These are phyloP conservation scores for Cavia aperea DNA, from an alignment of 2,113 vertebrate species.

Conservation along the genomic window DNA sequence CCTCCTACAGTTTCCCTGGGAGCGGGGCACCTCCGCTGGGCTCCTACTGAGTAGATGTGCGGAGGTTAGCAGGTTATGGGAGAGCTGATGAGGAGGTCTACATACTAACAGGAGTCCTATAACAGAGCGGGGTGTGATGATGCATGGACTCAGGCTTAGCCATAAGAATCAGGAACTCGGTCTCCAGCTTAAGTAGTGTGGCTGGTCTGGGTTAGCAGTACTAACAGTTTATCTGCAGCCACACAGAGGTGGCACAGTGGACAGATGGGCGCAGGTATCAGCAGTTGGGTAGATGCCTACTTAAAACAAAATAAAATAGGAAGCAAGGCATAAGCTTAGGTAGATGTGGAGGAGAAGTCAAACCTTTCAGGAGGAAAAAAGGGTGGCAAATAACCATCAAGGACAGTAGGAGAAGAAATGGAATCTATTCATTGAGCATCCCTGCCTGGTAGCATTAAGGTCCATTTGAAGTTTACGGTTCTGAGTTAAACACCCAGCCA, in stretches of 20 bases:
- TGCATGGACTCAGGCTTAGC: not conserved
- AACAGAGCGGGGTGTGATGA: too few relatives aligned
- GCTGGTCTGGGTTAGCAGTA: not conserved
- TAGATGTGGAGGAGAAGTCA: not conserved
- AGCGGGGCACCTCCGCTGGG: rapidly evolving
- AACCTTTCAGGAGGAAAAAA: not conserved
- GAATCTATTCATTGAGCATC: too few relatives aligned
- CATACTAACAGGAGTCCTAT: too few relatives aligned
- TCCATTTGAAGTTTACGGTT: not conserved
- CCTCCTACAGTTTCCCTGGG: not conserved
- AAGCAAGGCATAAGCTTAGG: not conserved
- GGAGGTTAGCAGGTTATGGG: not conserved
- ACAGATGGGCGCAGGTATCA: not conserved
- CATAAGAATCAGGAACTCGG: too few relatives aligned
- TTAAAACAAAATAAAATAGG: not conserved
- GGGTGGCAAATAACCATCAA: not conserved
- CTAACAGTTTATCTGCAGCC: not conserved
- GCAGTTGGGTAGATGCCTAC: not conserved
- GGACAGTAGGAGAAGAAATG: not conserved
- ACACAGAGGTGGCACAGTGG: not conserved
- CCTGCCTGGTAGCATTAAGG: not conserved
- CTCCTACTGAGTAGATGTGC: not conserved
- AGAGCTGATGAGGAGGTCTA: not conserved
- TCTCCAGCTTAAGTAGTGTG: not conserved
- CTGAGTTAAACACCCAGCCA: not conserved